Conservation (phyloP, 2,888 invertebrate species). For the Calliopum simillimum region DNA sequence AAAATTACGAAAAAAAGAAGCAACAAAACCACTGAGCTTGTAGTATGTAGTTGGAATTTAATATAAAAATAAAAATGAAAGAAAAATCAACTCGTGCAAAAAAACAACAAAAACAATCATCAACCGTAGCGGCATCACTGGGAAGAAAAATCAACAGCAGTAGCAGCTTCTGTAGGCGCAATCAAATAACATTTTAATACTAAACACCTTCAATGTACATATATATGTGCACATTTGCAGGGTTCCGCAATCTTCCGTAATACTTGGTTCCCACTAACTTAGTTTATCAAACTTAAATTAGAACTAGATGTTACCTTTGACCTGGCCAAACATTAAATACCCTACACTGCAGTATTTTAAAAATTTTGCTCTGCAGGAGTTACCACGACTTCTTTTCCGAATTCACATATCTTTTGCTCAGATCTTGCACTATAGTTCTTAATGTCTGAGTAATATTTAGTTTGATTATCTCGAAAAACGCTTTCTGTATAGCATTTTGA, state of each 20-base stretch:
- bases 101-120: slow-evolving; percentile 39
- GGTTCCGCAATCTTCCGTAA: neutral
- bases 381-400: too few relatives aligned
- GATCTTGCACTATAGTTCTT: too few relatives aligned
- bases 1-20: neutral
- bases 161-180: slow-evolving; percentile 38
- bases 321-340: too few relatives aligned
- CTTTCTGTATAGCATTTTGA: too few relatives aligned
- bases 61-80: slow-evolving; percentile 26
- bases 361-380: too few relatives aligned
- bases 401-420: too few relatives aligned
- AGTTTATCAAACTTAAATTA: too few relatives aligned
- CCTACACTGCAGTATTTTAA: too few relatives aligned
- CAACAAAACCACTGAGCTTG: neutral
- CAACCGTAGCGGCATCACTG: slow-evolving; percentile 27
- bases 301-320: too few relatives aligned
- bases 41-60: slow-evolving; percentile 21
- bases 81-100: slow-evolving; percentile 25
- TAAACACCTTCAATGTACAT: neutral
- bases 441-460: too few relatives aligned
- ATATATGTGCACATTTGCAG: slow-evolving; percentile 18
- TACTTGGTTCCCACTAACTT: too few relatives aligned
- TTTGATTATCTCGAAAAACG: too few relatives aligned
- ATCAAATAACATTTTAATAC: neutral
- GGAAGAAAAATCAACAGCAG: slow-evolving; percentile 25